Conservation (phyloP, 2,888 invertebrate species). For the Lamproptera curius region DNA sequence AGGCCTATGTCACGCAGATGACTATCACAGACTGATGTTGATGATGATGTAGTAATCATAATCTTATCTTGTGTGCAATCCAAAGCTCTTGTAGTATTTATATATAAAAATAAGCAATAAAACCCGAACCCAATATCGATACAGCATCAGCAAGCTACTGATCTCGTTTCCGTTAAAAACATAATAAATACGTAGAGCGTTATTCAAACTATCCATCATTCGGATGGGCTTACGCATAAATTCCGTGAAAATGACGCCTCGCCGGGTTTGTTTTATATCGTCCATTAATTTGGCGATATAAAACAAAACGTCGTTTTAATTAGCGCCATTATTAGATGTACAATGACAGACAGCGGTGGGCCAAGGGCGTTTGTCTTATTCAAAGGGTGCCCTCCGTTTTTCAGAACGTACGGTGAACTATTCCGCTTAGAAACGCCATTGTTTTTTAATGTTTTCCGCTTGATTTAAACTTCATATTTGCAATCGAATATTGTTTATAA, state of each 20-base stretch:
- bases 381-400: slow-evolving; percentile 22
- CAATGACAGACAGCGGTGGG: slow-evolving; percentile 34
- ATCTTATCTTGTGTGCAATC: no score
- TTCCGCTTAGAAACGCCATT: background rate
- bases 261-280: slow-evolving; percentile 17
- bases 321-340: slow-evolving; percentile 34
- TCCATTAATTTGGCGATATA: slow-evolving; percentile 35
- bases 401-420: slow-evolving; percentile 32
- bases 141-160: no score
- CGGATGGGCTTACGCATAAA: slow-evolving; percentile 33
- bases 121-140: no score
- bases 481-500: no score
- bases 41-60: no score
- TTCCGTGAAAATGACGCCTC: slow-evolving; percentile 34
- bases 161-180: slow-evolving; percentile 43
- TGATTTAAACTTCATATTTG: no score
- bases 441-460: no score
- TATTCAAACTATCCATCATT: slow-evolving; percentile 54
- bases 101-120: no score
- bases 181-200: slow-evolving; percentile 47
- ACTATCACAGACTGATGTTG: no score
- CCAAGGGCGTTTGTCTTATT: slow-evolving; percentile 44
- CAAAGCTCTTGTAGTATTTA: no score
- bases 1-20: no score
- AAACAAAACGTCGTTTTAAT: slow-evolving; percentile 38